A percentile compares a stretch with the other conserved stretches of the same genome.
Evolutionary conservation across 2,797 vertebrate genomes (phyloP).

Genomic region (Pseudomugil gertrudae): DNA sequence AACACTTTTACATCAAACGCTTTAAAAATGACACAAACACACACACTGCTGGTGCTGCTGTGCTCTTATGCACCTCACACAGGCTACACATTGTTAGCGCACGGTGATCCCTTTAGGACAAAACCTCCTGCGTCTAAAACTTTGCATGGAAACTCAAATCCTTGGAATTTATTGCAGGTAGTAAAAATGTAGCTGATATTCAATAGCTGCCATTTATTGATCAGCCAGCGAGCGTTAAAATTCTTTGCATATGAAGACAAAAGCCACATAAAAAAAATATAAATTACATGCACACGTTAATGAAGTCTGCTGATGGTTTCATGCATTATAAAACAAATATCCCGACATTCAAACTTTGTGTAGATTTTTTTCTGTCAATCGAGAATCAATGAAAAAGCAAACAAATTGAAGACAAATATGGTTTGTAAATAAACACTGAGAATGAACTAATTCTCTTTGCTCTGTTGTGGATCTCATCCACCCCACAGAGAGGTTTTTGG

Average conservation of each 20-base stretch:
- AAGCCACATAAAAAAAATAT: conserved; percentile 7
- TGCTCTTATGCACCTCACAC: conserved; percentile 28
- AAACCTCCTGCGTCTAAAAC: conserved; percentile 51
- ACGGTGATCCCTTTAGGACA: conserved; percentile 36
- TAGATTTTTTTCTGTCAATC: background rate
- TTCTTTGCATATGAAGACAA: conserved; percentile 41
- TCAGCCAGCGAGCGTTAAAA: conserved; percentile 52
- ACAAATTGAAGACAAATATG: background rate
- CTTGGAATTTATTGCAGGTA: conserved; percentile 64
- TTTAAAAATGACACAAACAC: conserved; percentile 32
- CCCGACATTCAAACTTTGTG: background rate
- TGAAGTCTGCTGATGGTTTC: no score
- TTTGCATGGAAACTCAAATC: conserved; percentile 70
- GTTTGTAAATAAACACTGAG: background rate
- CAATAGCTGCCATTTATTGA: conserved; percentile 70
- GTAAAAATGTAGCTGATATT: conserved; percentile 65
- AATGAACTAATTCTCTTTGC: background rate
- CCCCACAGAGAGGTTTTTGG: background rate
- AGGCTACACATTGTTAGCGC: conserved; percentile 23
- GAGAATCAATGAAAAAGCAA: background rate
- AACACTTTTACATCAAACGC: conserved; percentile 4
- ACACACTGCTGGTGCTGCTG: conserved; percentile 8
- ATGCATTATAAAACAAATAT: no score
- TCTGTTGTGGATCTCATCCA: background rate
- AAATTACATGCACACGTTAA: background rate